phyloP scores from a whole-genome alignment of 2,888 invertebrate species.

The Dendrolimus pini region DNA sequence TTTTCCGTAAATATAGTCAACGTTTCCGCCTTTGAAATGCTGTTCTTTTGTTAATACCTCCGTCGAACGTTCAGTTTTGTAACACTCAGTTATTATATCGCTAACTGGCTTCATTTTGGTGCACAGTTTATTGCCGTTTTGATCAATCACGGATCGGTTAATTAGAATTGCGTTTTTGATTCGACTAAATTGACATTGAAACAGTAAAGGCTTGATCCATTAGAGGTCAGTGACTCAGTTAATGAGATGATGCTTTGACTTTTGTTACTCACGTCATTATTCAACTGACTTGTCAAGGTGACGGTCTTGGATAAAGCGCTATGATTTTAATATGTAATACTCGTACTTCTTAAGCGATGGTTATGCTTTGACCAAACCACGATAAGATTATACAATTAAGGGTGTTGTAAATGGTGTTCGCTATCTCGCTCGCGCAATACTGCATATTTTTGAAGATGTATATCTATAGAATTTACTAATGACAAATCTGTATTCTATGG shows the following conservation, averaged over 20 bases:
- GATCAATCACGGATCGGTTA: not conserved
- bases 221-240: not conserved
- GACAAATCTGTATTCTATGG: no score
- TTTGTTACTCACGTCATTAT: not conserved
- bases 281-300: not conserved
- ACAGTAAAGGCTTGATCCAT: not conserved
- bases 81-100: conserved; percentile 14
- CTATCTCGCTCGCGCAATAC: no score
- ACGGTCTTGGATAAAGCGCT: not conserved
- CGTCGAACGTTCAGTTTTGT: conserved; percentile 29
- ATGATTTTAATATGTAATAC: no score
- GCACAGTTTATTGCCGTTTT: conserved; percentile 2
- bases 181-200: not conserved
- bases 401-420: no score
- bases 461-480: no score
- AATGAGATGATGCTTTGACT: not conserved
- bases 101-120: conserved; percentile 19
- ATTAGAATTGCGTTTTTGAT: not conserved
- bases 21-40: conserved; percentile 63
- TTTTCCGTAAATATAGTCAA: conserved; percentile 60
- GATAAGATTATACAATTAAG: no score
- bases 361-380: no score
- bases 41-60: conserved; percentile 37
- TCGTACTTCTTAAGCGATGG: no score
- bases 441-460: no score